A percentile compares a stretch with the other conserved stretches of the same genome.
Evolutionary conservation across 2,797 vertebrate species (phyloP).

Genomic region (Orientallactaga sibirica): DNA sequence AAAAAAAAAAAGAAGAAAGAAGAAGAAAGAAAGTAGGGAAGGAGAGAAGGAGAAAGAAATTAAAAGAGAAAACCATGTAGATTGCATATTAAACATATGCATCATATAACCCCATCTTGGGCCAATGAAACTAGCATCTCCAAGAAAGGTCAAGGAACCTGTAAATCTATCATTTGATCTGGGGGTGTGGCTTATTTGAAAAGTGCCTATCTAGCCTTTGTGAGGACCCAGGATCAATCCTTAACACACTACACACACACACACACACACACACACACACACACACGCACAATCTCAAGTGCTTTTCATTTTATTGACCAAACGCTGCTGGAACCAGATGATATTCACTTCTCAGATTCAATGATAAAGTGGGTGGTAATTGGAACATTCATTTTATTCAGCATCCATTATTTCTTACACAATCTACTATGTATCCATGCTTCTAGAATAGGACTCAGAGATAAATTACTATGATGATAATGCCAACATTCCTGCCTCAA

Average conservation of each 20-base stretch:
- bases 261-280: neutral
- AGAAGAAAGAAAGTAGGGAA: too few relatives aligned
- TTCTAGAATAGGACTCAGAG: neutral
- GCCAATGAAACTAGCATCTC: neutral
- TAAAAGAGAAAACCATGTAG: neutral
- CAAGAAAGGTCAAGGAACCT: neutral
- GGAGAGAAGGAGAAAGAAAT: too few relatives aligned
- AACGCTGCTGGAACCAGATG: neutral
- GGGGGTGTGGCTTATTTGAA: neutral
- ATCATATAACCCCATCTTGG: neutral
- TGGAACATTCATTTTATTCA: neutral
- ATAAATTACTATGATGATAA: neutral
- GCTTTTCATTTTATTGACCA: neutral
- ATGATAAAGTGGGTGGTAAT: neutral
- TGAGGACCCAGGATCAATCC: neutral
- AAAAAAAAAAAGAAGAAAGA: too few relatives aligned
- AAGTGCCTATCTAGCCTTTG: neutral
- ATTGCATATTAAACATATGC: neutral
- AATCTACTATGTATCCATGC: neutral
- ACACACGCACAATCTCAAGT: neutral
- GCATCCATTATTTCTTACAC: neutral
- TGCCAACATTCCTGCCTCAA: neutral
- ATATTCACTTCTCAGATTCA: neutral
- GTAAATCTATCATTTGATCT: neutral
- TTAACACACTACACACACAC: neutral